A percentile compares a stretch with the other conserved stretches of the same genome.
Evolutionary conservation across 1,140 invertebrate species (phyloP).

Genomic region (Drosophila pruinosa): DNA sequence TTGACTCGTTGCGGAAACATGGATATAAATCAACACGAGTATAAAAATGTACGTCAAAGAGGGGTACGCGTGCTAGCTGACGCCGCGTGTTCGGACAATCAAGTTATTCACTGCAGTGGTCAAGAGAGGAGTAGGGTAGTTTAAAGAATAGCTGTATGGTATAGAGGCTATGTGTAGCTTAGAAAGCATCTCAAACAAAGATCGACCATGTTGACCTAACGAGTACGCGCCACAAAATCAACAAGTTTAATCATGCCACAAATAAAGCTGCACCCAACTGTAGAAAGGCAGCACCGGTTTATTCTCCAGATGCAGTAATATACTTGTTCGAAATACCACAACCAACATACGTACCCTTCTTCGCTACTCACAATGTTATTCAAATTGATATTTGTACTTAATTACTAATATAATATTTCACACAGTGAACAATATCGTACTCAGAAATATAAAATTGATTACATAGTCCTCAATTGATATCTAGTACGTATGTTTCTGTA

Average conservation of each 20-base stretch:
- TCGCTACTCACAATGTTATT: too few relatives aligned
- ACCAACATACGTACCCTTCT: too few relatives aligned
- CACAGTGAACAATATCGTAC: background rate
- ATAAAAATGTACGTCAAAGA: constrained; percentile 70
- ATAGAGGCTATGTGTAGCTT: background rate
- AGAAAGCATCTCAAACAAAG: constrained; percentile 46
- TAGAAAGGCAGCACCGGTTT: background rate
- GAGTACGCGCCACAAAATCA: constrained; percentile 76
- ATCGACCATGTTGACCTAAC: constrained; percentile 61
- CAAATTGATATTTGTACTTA: constrained; percentile 52
- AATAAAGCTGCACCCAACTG: constrained; percentile 48
- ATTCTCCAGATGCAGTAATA: background rate
- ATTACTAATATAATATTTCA: background rate
- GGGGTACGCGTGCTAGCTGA: constrained; percentile 44
- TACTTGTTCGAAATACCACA: background rate
- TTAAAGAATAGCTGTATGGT: background rate
- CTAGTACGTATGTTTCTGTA: background rate
- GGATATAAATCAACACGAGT: constrained; percentile 64
- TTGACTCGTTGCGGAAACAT: constrained; percentile 22
- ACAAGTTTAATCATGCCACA: constrained; percentile 73
- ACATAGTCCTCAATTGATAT: background rate
- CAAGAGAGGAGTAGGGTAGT: background rate
- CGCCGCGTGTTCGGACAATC: constrained; percentile 20
- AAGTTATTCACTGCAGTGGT: constrained; percentile 43
- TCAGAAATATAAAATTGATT: background rate